A percentile compares a stretch with the other conserved stretches of the same genome.
Conservation (phyloP, 2,888 invertebrate genomes). For the Antheraea yamamai region DNA sequence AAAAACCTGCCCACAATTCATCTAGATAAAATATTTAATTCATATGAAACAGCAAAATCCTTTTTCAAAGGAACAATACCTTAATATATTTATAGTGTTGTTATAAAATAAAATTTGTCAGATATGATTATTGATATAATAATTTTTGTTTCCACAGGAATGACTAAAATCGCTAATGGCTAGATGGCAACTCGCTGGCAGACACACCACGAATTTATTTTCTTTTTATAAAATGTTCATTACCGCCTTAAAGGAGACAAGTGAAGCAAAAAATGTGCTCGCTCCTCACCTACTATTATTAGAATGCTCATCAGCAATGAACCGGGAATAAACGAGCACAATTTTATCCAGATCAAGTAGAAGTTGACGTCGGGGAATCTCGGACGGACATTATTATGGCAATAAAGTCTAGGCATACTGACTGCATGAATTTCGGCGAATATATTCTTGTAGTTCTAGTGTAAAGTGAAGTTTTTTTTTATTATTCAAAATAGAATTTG, state of each 20-base stretch:
- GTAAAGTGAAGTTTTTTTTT: background rate
- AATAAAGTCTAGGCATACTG: background rate
- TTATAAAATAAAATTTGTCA: background rate
- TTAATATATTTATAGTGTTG: no score
- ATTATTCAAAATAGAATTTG: no score
- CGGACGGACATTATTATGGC: no score
- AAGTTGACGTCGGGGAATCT: background rate
- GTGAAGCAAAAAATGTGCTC: slow-evolving; percentile 1
- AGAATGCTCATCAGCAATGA: slow-evolving; percentile 11
- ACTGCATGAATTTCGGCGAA: background rate
- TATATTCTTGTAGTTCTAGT: background rate
- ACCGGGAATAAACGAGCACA: background rate
- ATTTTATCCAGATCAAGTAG: background rate
- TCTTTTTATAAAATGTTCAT: slow-evolving; percentile 19
- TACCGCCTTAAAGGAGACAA: slow-evolving; percentile 15
- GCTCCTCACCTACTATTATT: slow-evolving; percentile 8
- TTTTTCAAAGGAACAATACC: no score
- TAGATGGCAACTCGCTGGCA: background rate
- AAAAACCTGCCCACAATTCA: no score
- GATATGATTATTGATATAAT: background rate
- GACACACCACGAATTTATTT: slow-evolving; percentile 17
- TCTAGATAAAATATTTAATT: no score
- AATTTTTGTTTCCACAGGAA: background rate
- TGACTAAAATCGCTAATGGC: background rate
- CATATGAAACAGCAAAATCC: no score